phyloP scores from a whole-genome alignment of 2,888 invertebrate genomes.

The Glaucopsyche alexis region DNA sequence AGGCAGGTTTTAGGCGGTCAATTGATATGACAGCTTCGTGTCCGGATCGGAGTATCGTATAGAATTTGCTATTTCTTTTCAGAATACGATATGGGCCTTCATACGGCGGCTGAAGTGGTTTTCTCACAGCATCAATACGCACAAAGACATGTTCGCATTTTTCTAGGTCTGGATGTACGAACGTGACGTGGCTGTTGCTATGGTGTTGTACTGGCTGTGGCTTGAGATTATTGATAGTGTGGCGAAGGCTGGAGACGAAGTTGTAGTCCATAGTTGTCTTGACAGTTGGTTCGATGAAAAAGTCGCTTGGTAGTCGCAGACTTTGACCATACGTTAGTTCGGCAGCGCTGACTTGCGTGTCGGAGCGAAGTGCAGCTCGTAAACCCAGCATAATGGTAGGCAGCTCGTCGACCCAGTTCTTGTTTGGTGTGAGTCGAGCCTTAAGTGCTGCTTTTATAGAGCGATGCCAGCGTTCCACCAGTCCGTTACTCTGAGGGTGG shows the following conservation, averaged over 20 bases:
- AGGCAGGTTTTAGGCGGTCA: too few species aligned
- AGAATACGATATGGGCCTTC: neutral
- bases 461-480: neutral
- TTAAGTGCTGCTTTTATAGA: conserved; percentile 5
- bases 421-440: conserved; percentile 3
- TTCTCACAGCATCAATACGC: neutral
- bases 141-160: too few species aligned
- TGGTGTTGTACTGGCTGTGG: neutral
- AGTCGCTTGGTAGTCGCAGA: conserved; percentile 2
- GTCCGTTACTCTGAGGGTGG: conserved; percentile 23
- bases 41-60: too few species aligned
- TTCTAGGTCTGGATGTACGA: neutral
- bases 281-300: neutral
- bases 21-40: too few species aligned
- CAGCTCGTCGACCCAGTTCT: conserved; percentile 5
- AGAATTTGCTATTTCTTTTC: neutral
- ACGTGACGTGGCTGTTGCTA: neutral
- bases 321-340: conserved; percentile 4
- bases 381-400: neutral
- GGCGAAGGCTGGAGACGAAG: neutral
- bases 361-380: conserved; percentile 3
- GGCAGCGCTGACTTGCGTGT: neutral
- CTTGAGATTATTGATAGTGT: neutral
- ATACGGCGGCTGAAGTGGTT: neutral
- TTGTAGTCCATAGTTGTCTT: neutral